Evolutionary conservation across 2,797 vertebrate genomes (phyloP).

Genomic region (Sebastolobus altivelis): DNA sequence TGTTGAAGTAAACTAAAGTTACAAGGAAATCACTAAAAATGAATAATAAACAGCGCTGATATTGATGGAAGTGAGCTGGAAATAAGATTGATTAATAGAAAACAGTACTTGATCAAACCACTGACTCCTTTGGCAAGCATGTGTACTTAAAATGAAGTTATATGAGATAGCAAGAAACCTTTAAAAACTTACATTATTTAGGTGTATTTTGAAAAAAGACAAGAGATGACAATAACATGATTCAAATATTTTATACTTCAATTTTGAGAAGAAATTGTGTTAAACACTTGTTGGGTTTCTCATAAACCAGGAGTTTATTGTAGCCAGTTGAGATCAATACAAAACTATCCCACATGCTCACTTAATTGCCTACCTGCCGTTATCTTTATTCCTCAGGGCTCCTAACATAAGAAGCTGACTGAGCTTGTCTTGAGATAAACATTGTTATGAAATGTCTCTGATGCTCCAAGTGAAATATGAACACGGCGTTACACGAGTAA

Average conservation of each 20-base stretch:
- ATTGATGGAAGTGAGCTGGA: background rate
- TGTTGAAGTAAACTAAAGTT: constrained; percentile 2
- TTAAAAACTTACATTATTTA: constrained; percentile 8
- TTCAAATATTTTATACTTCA: constrained; percentile 8
- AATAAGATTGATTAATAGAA: background rate
- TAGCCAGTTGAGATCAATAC: constrained; percentile 57
- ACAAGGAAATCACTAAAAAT: background rate
- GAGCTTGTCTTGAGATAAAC: constrained; percentile 58
- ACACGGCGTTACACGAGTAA: constrained; percentile 17
- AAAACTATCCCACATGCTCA: constrained; percentile 51
- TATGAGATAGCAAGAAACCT: constrained; percentile 6
- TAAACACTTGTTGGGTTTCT: constrained; percentile 53
- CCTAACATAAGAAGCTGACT: constrained; percentile 34
- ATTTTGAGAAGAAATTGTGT: constrained; percentile 29
- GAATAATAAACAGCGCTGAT: background rate
- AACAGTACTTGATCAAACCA: constrained; percentile 1
- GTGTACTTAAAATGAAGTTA: constrained; percentile 18
- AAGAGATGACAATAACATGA: constrained; percentile 13
- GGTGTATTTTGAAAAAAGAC: background rate
- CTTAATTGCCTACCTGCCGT: constrained; percentile 58
- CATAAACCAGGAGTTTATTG: constrained; percentile 32
- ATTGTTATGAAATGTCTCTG: constrained; percentile 33
- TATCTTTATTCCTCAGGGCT: constrained; percentile 48
- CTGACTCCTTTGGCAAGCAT: background rate
- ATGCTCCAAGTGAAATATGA: constrained; percentile 58